A percentile compares a stretch with the other conserved stretches of the same genome.
Conservation (phyloP, 92 coral and sea anemone genomes). For the Porites divaricata region DNA sequence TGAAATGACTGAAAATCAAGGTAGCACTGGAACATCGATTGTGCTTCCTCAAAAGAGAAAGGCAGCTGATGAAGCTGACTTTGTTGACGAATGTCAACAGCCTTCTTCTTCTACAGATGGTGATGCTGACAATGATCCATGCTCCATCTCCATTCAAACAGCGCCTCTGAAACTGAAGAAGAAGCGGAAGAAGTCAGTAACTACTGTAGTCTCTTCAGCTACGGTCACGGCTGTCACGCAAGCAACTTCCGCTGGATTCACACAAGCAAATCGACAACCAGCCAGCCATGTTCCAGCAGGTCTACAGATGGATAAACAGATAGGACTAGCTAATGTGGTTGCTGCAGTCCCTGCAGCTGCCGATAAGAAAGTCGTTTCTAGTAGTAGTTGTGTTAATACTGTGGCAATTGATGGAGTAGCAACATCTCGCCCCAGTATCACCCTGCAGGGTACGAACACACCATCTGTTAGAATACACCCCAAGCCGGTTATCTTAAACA, state of each 20-base stretch:
- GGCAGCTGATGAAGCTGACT: conserved; percentile 14
- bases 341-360: neutral
- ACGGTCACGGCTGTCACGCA: neutral
- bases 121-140: neutral
- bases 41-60: conserved; percentile 45
- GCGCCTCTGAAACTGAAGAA: conserved; percentile 43
- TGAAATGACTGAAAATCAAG: conserved; percentile 44
- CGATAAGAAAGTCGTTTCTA: neutral
- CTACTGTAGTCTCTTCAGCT: conserved; percentile 11
- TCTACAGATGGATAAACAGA: neutral
- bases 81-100: neutral
- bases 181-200: conserved; percentile 38
- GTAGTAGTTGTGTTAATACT: neutral
- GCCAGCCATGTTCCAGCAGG: conserved; percentile 30
- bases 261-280: conserved; percentile 20
- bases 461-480: conserved; percentile 18
- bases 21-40: neutral
- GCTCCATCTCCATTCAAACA: conserved; percentile 61
- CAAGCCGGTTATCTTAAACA: conserved; percentile 15
- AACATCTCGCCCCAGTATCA: neutral
- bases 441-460: neutral
- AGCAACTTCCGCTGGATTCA: neutral
- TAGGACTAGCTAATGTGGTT: neutral
- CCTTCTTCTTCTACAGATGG: neutral
- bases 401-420: conserved; percentile 7